Conservation (phyloP, 2,113 vertebrate species). For the Dendropsophus ebraccatus region DNA sequence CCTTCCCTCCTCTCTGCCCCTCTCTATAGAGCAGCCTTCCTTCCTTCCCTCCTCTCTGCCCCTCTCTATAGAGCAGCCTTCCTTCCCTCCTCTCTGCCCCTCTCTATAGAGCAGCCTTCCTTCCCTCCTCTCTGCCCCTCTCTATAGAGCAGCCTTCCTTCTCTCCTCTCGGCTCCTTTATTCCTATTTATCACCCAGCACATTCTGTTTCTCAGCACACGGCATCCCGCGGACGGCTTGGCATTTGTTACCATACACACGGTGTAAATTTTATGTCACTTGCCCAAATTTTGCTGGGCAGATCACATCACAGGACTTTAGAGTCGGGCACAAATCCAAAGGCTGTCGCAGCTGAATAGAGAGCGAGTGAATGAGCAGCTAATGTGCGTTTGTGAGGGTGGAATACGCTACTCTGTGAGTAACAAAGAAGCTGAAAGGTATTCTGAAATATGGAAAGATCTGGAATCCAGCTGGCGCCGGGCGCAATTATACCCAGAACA, state of each 20-base stretch:
- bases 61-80: too few relatives aligned
- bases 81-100: too few relatives aligned
- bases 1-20: too few relatives aligned
- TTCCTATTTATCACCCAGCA: not conserved
- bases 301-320: constrained; percentile 3
- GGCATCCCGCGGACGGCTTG: not conserved
- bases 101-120: too few relatives aligned
- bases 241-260: not conserved
- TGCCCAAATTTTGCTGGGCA: not conserved
- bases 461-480: constrained; percentile 6
- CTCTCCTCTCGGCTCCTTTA: not conserved
- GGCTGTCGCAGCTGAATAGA: constrained; percentile 13
- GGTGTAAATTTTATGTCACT: constrained; percentile 9
- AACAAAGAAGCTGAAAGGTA: constrained; percentile 32
- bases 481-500: not conserved
- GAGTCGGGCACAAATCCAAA: not conserved
- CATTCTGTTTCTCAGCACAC: not conserved
- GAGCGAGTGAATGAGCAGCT: constrained; percentile 16
- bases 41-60: too few relatives aligned
- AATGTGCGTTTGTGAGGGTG: constrained; percentile 4
- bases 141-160: not conserved
- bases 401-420: not conserved
- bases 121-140: not conserved
- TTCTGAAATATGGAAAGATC: constrained; percentile 5
- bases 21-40: too few relatives aligned